Conservation (phyloP, 2,888 invertebrate genomes). For the Ochropacha duplaris region DNA sequence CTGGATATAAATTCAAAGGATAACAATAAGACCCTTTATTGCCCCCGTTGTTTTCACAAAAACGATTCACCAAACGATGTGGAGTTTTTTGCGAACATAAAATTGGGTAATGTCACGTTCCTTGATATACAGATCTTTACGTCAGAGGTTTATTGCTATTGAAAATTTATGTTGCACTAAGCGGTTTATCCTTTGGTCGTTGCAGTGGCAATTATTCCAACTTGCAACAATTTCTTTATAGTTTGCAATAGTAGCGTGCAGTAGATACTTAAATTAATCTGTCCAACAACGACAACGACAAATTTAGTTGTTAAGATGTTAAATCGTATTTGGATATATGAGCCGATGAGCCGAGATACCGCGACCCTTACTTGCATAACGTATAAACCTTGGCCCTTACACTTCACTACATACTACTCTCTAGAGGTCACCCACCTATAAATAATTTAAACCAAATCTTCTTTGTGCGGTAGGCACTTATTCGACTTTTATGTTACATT, state of each 20-base stretch:
- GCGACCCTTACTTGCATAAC: slow-evolving; percentile 29
- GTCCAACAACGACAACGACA: neutral
- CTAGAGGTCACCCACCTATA: slow-evolving; percentile 5
- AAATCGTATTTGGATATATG: slow-evolving; percentile 33
- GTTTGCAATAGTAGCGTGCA: neutral
- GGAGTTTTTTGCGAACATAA: slow-evolving; percentile 69
- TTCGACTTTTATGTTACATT: too few species aligned
- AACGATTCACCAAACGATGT: slow-evolving; percentile 69
- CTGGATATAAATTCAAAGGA: slow-evolving; percentile 82
- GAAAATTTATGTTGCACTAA: slow-evolving; percentile 42
- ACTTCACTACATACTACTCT: slow-evolving; percentile 7
- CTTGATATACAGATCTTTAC: slow-evolving; percentile 67
- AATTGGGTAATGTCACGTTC: slow-evolving; percentile 69
- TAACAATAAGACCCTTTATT: slow-evolving; percentile 81
- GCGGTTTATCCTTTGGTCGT: slow-evolving; percentile 24
- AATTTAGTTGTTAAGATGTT: slow-evolving; percentile 12
- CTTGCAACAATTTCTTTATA: neutral
- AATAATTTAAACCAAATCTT: neutral
- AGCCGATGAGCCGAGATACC: slow-evolving; percentile 35
- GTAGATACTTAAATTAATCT: neutral
- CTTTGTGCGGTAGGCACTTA: too few species aligned
- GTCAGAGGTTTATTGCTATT: slow-evolving; percentile 54
- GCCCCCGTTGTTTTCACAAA: slow-evolving; percentile 78
- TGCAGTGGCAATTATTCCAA: neutral
- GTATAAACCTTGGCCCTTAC: slow-evolving; percentile 22